phyloP scores from a whole-genome alignment of 2,113 vertebrate species.

The Isichthys henryi region DNA sequence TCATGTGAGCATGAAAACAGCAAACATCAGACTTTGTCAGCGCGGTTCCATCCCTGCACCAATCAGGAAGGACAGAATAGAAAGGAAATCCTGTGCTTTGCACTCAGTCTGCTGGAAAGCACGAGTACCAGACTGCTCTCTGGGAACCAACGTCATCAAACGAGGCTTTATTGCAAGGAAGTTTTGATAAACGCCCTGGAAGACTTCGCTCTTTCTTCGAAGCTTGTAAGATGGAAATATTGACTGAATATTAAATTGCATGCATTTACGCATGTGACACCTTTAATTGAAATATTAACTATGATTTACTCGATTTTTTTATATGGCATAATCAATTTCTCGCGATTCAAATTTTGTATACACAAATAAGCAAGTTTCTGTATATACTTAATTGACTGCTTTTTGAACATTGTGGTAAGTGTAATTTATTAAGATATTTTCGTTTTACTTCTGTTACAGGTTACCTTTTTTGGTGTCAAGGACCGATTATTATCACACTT shows the following conservation, averaged over 20 bases:
- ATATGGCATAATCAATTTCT: neutral
- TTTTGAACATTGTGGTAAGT: neutral
- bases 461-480: slow-evolving; percentile 32
- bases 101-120: slow-evolving; percentile 64
- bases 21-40: neutral
- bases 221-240: slow-evolving; percentile 62
- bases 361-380: neutral
- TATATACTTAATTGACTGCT: neutral
- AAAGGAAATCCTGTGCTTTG: slow-evolving; percentile 55
- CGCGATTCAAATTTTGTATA: neutral
- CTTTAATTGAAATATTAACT: neutral
- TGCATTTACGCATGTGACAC: neutral
- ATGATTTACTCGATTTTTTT: neutral
- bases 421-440: neutral
- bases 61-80: neutral
- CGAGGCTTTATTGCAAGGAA: slow-evolving; percentile 47
- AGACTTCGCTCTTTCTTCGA: slow-evolving; percentile 55
- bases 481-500: slow-evolving; percentile 71
- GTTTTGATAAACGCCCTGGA: slow-evolving; percentile 53
- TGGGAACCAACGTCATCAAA: slow-evolving; percentile 20
- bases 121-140: slow-evolving; percentile 44
- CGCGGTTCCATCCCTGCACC: neutral
- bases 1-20: neutral
- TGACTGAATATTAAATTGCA: neutral
- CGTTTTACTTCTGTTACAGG: slow-evolving; percentile 44